Percentiles rank a stretch among this genome's conserved stretches.
These are phyloP conservation scores for Ligdia adustata DNA, from an alignment of 2,888 invertebrate genomes.

Conservation along the genomic window DNA sequence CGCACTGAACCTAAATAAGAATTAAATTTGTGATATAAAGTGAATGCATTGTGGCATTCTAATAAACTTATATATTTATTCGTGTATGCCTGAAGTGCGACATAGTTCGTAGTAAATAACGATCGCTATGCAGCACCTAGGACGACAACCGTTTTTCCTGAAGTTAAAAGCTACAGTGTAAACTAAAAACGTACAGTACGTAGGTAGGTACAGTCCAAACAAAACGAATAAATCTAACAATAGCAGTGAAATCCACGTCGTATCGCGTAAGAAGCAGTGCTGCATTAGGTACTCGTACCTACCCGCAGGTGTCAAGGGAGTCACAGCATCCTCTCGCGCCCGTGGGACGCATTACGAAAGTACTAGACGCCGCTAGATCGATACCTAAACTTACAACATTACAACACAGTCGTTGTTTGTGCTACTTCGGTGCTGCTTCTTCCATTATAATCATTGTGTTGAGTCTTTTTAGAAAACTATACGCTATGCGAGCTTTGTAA, in stretches of 20 bases:
- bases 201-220: not conserved
- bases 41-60: too few relatives aligned
- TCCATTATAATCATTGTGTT: conserved; percentile 12
- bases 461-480: too few relatives aligned
- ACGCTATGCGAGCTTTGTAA: too few relatives aligned
- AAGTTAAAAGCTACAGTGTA: not conserved
- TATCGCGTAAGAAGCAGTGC: conserved; percentile 58
- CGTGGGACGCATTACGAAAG: conserved; percentile 79
- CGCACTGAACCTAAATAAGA: too few relatives aligned
- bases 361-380: conserved; percentile 77
- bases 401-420: conserved; percentile 55
- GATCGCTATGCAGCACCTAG: too few relatives aligned
- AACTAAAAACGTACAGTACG: not conserved
- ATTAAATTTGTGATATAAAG: too few relatives aligned
- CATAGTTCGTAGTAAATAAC: too few relatives aligned
- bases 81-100: too few relatives aligned
- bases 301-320: conserved; percentile 61
- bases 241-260: conserved; percentile 44
- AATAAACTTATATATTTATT: too few relatives aligned
- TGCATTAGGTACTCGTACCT: conserved; percentile 79
- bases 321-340: conserved; percentile 74
- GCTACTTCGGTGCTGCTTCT: conserved; percentile 35
- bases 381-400: conserved; percentile 71
- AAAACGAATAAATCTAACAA: conserved; percentile 41
- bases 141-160: too few relatives aligned